phyloP scores from a whole-genome alignment of 1,140 invertebrate genomes.

The Metaphire vulgaris region DNA sequence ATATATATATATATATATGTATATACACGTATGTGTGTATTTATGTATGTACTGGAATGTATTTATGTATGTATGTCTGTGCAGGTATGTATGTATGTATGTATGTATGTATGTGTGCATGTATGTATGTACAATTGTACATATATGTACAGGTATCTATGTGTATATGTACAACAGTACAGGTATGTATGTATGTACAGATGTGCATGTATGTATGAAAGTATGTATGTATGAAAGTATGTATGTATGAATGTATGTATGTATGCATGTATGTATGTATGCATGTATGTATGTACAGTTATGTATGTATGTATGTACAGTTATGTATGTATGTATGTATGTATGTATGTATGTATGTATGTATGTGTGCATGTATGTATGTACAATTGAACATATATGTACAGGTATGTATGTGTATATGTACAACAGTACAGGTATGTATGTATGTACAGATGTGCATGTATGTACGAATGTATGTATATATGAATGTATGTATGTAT shows the following conservation, averaged over 20 bases:
- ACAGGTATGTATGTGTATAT: not conserved
- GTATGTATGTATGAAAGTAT: not conserved
- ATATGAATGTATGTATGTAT: not conserved
- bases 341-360: constrained; percentile 3
- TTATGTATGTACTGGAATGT: too few relatives aligned
- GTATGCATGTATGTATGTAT: constrained; percentile 1
- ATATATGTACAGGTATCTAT: not conserved
- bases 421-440: not conserved
- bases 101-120: too few relatives aligned
- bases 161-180: not conserved
- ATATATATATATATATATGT: too few relatives aligned
- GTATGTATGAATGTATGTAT: not conserved
- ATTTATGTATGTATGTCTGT: too few relatives aligned
- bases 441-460: not conserved
- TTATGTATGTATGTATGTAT: constrained; percentile 1
- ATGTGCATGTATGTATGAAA: not conserved
- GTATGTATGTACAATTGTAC: too few relatives aligned
- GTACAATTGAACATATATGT: not conserved
- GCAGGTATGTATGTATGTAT: too few relatives aligned
- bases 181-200: not conserved
- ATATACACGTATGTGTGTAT: too few relatives aligned
- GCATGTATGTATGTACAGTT: not conserved
- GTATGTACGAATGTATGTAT: not conserved
- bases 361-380: not conserved
- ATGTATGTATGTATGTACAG: not conserved